Evolutionary conservation across 92 coral and sea anemone species (phyloP).

Genomic region (Paramuricea clavata): DNA sequence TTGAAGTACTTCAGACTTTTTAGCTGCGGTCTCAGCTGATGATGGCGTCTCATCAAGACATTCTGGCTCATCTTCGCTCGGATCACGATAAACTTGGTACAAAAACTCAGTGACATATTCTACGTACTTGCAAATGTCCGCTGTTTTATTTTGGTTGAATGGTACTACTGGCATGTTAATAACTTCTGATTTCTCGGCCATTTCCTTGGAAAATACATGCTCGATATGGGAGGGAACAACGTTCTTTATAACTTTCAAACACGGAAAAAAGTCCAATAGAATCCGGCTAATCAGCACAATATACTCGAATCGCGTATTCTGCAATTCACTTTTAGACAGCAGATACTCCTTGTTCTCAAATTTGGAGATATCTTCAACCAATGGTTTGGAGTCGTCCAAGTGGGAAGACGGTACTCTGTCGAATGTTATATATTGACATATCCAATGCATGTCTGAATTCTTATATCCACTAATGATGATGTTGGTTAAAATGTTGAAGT

Average conservation of each 20-base stretch:
- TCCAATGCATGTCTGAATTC: constrained; percentile 74
- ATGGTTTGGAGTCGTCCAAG: constrained; percentile 57
- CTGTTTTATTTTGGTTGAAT: constrained; percentile 53
- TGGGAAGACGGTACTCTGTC: constrained; percentile 52
- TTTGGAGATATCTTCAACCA: constrained; percentile 40
- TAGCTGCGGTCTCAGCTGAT: neutral
- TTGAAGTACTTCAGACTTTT: neutral
- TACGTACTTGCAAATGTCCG: constrained; percentile 60
- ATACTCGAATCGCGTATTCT: constrained; percentile 47
- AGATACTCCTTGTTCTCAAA: constrained; percentile 59
- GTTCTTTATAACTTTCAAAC: constrained; percentile 25
- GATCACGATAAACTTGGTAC: neutral
- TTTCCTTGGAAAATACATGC: constrained; percentile 54
- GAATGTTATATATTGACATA: constrained; percentile 62
- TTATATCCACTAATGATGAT: constrained; percentile 48
- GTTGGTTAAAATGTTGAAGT: constrained; percentile 54
- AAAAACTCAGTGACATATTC: constrained; percentile 40
- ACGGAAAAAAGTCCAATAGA: constrained; percentile 58
- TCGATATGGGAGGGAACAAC: constrained; percentile 61
- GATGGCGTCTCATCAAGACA: neutral
- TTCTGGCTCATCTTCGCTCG: neutral
- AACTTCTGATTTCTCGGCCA: constrained; percentile 49
- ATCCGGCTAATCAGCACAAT: constrained; percentile 53
- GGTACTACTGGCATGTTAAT: constrained; percentile 51
- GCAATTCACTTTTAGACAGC: constrained; percentile 27